Evolutionary conservation across 2,888 invertebrate species (phyloP).

Genomic region (Bimastos eiseni): DNA sequence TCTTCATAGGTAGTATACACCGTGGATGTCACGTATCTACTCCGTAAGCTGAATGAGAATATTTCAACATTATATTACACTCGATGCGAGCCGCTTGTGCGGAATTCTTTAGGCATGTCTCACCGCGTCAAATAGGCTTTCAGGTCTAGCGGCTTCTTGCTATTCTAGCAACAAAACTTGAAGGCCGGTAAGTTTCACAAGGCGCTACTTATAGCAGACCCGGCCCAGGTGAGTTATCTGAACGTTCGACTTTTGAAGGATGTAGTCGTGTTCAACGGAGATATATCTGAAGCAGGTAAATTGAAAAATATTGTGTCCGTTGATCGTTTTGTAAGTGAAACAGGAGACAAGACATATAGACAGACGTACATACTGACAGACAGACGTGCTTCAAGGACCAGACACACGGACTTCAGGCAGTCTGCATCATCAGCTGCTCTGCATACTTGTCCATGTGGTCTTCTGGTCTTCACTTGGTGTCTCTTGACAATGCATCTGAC

Average conservation of each 20-base stretch:
- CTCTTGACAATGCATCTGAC: too few species aligned
- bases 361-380: too few species aligned
- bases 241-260: not conserved
- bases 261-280: not conserved
- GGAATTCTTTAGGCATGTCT: not conserved
- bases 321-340: conserved; percentile 3
- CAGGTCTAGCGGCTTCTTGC: not conserved
- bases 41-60: not conserved
- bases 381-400: too few species aligned
- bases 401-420: not conserved
- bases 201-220: not conserved
- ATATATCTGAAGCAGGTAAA: not conserved
- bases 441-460: too few species aligned
- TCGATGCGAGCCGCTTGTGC: not conserved
- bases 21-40: not conserved
- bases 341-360: not conserved
- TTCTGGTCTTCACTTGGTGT: too few species aligned
- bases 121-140: not conserved
- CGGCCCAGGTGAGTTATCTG: not conserved
- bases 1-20: not conserved
- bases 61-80: not conserved
- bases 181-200: not conserved
- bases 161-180: not conserved
- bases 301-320: not conserved
- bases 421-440: too few species aligned